A percentile compares a stretch with the other conserved stretches of the same genome.
Evolutionary conservation across 2,888 invertebrate species (phyloP).

Genomic region (Chromoteleia sp.): DNA sequence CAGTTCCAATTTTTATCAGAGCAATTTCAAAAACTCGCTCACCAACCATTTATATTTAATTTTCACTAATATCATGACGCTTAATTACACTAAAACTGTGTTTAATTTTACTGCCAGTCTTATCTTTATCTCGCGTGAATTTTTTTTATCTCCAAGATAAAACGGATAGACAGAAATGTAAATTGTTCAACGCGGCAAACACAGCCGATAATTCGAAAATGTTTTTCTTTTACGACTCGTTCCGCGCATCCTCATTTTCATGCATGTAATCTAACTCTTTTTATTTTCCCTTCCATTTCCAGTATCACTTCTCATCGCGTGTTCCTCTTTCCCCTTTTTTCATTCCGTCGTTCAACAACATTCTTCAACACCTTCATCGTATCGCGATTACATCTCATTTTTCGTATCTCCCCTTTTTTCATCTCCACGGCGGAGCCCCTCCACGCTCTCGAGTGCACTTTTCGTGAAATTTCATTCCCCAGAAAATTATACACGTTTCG

Average conservation of each 20-base stretch:
- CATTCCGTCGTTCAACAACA: conserved; percentile 57
- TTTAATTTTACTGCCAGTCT: too few relatives aligned
- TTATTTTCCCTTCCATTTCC: conserved; percentile 40
- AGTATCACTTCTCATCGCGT: conserved; percentile 63
- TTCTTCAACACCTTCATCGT: conserved; percentile 66
- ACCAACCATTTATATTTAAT: too few relatives aligned
- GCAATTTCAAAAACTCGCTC: too few relatives aligned
- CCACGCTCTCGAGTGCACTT: conserved; percentile 41
- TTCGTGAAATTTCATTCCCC: conserved; percentile 18
- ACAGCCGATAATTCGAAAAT: conserved; percentile 11
- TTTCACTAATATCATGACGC: too few relatives aligned
- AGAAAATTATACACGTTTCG: conserved; percentile 58
- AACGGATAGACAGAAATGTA: conserved; percentile 37
- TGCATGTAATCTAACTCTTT: conserved; percentile 29
- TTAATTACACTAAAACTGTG: too few relatives aligned
- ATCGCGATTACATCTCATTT: conserved; percentile 58
- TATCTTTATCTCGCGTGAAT: too few relatives aligned
- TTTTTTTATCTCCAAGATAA: too few relatives aligned
- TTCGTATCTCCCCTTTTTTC: conserved; percentile 16
- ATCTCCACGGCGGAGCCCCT: conserved; percentile 6
- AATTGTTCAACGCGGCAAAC: conserved; percentile 23
- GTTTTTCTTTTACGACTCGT: conserved; percentile 15
- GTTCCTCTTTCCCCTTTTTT: conserved; percentile 45
- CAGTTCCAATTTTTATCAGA: too few relatives aligned
- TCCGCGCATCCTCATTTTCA: conserved; percentile 50